Evolutionary conservation across 2,797 vertebrate species (phyloP).

Genomic region (Babyrousa celebensis): DNA sequence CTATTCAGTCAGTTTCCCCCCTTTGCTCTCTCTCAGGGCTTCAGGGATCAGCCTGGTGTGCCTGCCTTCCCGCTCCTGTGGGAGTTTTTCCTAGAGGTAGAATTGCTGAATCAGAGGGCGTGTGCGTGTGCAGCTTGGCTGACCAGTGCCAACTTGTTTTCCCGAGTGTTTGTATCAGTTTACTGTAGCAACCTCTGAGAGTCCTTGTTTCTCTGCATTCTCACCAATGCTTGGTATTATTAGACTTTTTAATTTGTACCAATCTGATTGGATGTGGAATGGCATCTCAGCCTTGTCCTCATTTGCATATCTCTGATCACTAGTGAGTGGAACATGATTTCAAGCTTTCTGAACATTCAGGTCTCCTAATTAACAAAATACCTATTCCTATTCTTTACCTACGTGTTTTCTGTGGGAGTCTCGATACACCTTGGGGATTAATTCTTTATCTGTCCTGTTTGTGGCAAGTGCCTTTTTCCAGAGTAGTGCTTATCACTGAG

Average conservation of each 20-base stretch:
- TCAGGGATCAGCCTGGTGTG: rapidly evolving
- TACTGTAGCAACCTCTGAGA: not conserved
- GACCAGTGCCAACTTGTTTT: slow-evolving; percentile 33
- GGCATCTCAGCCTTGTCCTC: not conserved
- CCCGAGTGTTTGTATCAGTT: not conserved
- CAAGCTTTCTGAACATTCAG: not conserved
- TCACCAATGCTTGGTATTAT: not conserved
- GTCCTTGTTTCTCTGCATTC: not conserved
- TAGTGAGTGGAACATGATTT: not conserved
- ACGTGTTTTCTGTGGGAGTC: not conserved
- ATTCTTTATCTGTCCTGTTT: not conserved
- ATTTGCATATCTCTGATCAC: not conserved
- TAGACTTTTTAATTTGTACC: not conserved
- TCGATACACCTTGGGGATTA: not conserved
- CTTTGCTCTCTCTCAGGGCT: not conserved
- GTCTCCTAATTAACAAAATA: slow-evolving; percentile 25
- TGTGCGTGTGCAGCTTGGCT: rapidly evolving
- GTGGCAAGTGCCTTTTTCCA: not conserved
- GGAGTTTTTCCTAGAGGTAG: not conserved
- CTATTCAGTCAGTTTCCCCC: not conserved
- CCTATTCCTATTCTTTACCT: not conserved
- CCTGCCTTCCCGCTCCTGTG: not conserved
- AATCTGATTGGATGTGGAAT: not conserved
- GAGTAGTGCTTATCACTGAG: not conserved
- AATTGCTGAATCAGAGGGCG: slow-evolving; percentile 32